These are phyloP conservation scores for Linnaemya vulpina DNA, from an alignment of 2,888 invertebrate genomes.

Conservation along the genomic window DNA sequence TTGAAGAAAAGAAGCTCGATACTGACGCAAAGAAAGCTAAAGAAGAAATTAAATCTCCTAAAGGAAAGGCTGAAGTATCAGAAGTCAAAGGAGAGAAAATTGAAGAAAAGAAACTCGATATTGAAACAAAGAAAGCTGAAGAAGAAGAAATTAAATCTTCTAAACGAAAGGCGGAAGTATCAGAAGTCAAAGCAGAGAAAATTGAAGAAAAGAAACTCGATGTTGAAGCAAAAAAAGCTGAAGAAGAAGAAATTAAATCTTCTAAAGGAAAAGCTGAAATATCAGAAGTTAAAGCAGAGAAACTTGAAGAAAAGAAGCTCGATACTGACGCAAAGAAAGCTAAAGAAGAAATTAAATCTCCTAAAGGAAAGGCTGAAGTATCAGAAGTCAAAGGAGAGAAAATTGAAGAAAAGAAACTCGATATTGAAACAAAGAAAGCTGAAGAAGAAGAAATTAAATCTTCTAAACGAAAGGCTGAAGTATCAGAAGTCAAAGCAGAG, in stretches of 20 bases:
- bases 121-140: conserved; percentile 2
- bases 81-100: conserved; percentile 60
- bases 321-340: conserved; percentile 8
- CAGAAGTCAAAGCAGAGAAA: conserved; percentile 37
- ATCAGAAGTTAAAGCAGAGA: conserved; percentile 18
- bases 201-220: conserved; percentile 47
- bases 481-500: conserved; percentile 28
- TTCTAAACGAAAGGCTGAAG: neutral
- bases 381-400: conserved; percentile 33
- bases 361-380: conserved; percentile 1
- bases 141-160: neutral
- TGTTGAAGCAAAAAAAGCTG: conserved; percentile 37
- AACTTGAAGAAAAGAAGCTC: conserved; percentile 15
- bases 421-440: neutral
- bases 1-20: conserved; percentile 46
- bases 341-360: neutral
- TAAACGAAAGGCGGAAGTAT: conserved; percentile 27
- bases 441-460: conserved; percentile 3
- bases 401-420: conserved; percentile 34
- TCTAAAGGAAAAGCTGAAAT: conserved; percentile 14
- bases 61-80: conserved; percentile 47
- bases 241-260: conserved; percentile 1
- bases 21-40: neutral
- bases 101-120: conserved; percentile 67
- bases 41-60: neutral